Base-by-base conservation (phyloP, 2,797 vertebrate genomes). In the Hydrophis major region DNA sequence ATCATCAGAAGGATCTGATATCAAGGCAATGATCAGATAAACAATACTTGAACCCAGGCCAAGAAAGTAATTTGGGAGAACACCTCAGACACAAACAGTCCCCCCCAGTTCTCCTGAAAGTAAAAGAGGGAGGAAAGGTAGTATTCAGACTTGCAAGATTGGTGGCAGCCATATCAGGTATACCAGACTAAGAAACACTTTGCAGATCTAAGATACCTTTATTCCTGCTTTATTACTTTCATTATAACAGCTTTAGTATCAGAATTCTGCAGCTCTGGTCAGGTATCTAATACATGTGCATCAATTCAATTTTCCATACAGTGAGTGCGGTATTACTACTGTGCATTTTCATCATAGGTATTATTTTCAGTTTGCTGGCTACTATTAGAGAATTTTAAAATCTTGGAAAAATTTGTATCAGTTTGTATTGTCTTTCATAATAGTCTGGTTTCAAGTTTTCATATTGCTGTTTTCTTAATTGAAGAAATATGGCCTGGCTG, bases 401-500 rank as follows among this genome's bases (percentile, higher is more conserved):
- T 32, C 93, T 60, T 92, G 60, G 87, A 25, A 94, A 89, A 87
- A 60, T 25, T 42, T 66, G 22, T 55, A 55, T 53, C 25, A 91
- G 0, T 0, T 37, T 90, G 87, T 87, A 89, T 93, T 92, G 63
- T 0, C 47, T 91, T 2, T n/a, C 25, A 86, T 10, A 47, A 11
- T 22, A 55, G n/a, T 53, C 53, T 93, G 90, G 89, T 93, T 22
- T 0, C 86, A 91, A 56, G 57, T 87, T 66, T 42, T 1, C 88
- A 94, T 93, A 61, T 89, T 93, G 47, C 61, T 47, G 32, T 88
- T 89, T 14, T 16, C 78, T 50, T 93, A 42, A n/a, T 59, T 87
- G 87, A 13, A 37, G 91, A 74, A 89, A 42, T 4, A 14, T 27
- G 88, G 86, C 88, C 90, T 92, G 4, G 28, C 28, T 0, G 1